Base-by-base conservation (phyloP, 2,888 invertebrate species). In the Volucella inanis region DNA sequence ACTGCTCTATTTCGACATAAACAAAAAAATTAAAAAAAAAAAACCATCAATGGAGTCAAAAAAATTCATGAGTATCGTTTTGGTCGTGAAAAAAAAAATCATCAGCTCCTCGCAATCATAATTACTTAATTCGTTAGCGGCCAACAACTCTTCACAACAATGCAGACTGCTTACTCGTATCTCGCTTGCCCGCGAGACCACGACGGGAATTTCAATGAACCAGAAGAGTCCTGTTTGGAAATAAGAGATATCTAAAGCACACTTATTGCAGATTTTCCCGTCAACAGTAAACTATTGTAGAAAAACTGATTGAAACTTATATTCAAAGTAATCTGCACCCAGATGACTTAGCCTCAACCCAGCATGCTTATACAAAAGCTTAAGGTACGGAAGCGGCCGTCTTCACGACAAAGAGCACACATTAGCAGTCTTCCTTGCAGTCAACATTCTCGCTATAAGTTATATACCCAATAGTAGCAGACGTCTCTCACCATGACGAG, bases 1-100 rank as follows among this genome's bases (percentile, higher is more conserved):
- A n/a, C n/a, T n/a, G n/a, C n/a, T n/a, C n/a, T n/a, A n/a, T n/a
- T n/a, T n/a, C n/a, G n/a, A n/a, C n/a, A n/a, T n/a, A n/a, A n/a
- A 80, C 43, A 76, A 64, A 6, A 80, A 87, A 65, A 54, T 83
- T n/a, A 75, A 80, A n/a, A 80, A 86, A 45, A 68, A 77, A 41
- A 71, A 61, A 47, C 62, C 39, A 65, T 84, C 43, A 74, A 68
- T 38, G 78, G 74, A 1, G 64, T 84, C 8, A 75, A 43, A 3
- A 18, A 49, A 3, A 76, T 79, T 18, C 72, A 76, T 15, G 71
- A 79, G 39, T 84, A 76, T 61, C 31, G 79, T 2, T 76, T 43
- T 55, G 75, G 79, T 3, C 50, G 75, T 38, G 45, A 67, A 18
- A 18, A 18, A 2, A 18, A 1, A 2, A 2, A 2, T 18, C 2